These are phyloP conservation scores for Pogona vitticeps DNA, from an alignment of 2,113 vertebrate genomes.

Conservation along the genomic window DNA sequence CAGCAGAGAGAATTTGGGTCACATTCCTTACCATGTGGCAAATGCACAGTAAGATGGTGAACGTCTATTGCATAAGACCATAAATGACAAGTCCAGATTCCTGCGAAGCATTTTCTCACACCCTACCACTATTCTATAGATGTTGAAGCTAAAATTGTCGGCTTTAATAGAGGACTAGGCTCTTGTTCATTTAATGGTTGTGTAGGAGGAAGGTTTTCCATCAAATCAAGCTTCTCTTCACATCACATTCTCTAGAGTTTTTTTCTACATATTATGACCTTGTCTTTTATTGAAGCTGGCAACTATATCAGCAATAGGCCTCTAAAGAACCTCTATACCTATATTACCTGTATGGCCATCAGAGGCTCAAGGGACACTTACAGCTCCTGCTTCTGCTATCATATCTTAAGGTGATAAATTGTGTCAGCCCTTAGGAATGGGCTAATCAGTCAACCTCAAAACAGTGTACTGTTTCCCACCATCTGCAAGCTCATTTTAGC, in stretches of 20 bases:
- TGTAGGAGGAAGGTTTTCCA: neutral
- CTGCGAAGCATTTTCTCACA: neutral
- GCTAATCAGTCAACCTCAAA: too few relatives aligned
- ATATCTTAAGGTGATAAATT: too few relatives aligned
- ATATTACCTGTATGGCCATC: neutral
- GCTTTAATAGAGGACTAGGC: neutral
- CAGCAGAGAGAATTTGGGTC: neutral
- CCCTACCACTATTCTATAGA: neutral
- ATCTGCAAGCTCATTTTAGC: too few relatives aligned
- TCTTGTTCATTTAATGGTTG: neutral
- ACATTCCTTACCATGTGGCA: slow-evolving; percentile 5
- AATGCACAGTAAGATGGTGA: neutral
- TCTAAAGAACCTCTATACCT: neutral
- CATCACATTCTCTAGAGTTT: neutral
- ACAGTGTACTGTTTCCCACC: too few relatives aligned
- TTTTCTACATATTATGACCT: neutral
- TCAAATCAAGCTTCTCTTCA: neutral
- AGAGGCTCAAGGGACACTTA: neutral
- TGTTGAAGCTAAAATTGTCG: neutral
- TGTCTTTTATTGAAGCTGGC: neutral
- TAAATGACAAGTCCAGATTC: slow-evolving; percentile 13
- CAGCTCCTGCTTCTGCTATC: too few relatives aligned
- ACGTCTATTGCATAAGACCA: neutral
- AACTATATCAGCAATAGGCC: neutral
- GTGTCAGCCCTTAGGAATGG: too few relatives aligned